Base-by-base conservation (phyloP, 1,140 invertebrate species). In the Ceratina australensis region DNA sequence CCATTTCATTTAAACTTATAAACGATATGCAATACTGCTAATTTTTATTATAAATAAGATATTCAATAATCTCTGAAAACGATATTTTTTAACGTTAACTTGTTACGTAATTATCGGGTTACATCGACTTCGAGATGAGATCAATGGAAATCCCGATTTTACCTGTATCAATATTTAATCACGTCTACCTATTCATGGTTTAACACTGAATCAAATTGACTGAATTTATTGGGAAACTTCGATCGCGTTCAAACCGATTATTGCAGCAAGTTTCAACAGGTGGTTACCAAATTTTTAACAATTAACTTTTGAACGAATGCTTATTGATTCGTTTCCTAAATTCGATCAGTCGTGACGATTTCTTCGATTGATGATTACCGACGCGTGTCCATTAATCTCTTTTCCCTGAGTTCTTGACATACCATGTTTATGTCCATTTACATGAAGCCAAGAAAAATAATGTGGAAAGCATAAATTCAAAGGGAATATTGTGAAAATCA, bases 261-360 rank as follows among this genome's bases (percentile, higher is more conserved):
- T 10, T 42, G 33, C 33, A 56, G 26, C 0, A 15, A 54, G 42
- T 79, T 68, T 63, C 60, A 18, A 65, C 42, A 22, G 5, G 2
- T 60, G 18, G 10, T 81, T 79, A 20, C 49, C 56, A 72, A 69
- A 80, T 69, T 80, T 80, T 82, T 54, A 26, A 49, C 66, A 50
- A 26, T 16, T 24, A 42, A 18, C 20, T 33, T 13, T n/a, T 28
- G 49, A 67, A 28, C 65, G 16, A 42, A 47, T 52, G 63, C 33
- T 24, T 26, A 42, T 63, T 28, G n/a, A 52, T 52, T n/a, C 16
- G 24, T 61, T 78, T 56, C 22, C 18, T 57, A 52, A 56, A 69
- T 49, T 67, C 69, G 72, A 80, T 82, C 76, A 56, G 64, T 77
- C 81, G 72, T 77, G 56, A 80, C 81, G 49, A 59, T 59, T 79